Percentiles rank a stretch among this genome's conserved stretches.
These are phyloP conservation scores for Talpa occidentalis DNA, from an alignment of 2,113 vertebrate genomes.

Conservation along the genomic window DNA sequence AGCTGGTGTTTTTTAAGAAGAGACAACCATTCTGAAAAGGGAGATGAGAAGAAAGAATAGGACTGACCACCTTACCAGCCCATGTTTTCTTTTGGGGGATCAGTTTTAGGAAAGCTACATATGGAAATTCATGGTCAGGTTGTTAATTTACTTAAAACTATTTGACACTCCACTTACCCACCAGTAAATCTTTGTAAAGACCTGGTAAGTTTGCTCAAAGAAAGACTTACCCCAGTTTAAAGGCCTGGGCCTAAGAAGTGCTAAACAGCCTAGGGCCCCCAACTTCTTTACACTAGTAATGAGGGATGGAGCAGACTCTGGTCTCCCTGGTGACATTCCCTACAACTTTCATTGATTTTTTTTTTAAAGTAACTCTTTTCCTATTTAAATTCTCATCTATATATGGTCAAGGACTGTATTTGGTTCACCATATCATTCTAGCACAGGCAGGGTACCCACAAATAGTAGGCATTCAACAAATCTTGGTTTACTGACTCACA, in stretches of 20 bases:
- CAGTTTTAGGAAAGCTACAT: not conserved
- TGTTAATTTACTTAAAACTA: not conserved
- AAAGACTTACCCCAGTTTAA: not conserved
- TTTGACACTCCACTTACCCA: not conserved
- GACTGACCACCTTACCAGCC: not conserved
- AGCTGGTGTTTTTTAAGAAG: not conserved
- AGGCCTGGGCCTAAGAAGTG: not conserved
- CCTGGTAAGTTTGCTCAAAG: not conserved
- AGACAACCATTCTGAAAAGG: not conserved
- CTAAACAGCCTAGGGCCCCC: not conserved
- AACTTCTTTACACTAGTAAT: not conserved
- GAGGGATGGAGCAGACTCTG: not conserved
- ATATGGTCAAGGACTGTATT: not conserved
- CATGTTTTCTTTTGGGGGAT: not conserved
- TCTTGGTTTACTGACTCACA: not conserved
- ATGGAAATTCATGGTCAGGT: not conserved
- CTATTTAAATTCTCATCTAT: not conserved
- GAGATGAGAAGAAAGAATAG: not conserved
- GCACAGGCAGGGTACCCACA: not conserved
- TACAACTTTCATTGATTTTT: not conserved
- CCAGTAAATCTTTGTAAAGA: not conserved
- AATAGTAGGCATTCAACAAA: not conserved
- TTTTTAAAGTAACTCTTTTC: not conserved
- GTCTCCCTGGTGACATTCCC: not conserved
- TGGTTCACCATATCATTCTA: not conserved